Evolutionary conservation across 2,113 vertebrate species (phyloP).

Genomic region (Sylvietta virens): DNA sequence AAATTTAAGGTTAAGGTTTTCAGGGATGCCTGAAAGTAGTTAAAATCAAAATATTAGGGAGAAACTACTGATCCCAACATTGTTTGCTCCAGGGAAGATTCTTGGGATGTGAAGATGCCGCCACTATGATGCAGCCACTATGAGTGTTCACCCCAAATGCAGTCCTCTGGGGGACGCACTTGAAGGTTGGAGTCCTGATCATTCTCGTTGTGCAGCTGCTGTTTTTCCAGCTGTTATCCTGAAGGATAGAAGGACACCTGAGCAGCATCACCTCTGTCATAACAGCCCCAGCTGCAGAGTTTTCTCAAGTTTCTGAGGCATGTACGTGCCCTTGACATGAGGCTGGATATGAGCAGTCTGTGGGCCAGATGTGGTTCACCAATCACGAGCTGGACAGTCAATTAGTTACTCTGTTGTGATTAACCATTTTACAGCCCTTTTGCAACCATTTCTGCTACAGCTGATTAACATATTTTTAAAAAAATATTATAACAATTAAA

Average conservation of each 20-base stretch:
- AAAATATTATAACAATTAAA: not conserved
- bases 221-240: not conserved
- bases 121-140: not conserved
- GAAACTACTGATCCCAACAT: not conserved
- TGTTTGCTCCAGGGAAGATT: not conserved
- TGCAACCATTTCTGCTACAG: not conserved
- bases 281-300: not conserved
- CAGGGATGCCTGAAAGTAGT: not conserved
- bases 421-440: not conserved
- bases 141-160: not conserved
- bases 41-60: not conserved
- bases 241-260: not conserved
- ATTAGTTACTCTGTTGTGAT: not conserved
- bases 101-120: not conserved
- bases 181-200: not conserved
- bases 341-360: not conserved
- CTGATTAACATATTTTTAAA: not conserved
- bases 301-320: not conserved
- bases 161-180: not conserved
- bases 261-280: not conserved
- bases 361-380: not conserved
- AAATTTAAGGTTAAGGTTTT: not conserved
- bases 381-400: rapidly evolving
- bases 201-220: not conserved
- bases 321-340: not conserved